Evolutionary conservation across 2,113 vertebrate genomes (phyloP).

Genomic region (Tauraco erythrolophus): DNA sequence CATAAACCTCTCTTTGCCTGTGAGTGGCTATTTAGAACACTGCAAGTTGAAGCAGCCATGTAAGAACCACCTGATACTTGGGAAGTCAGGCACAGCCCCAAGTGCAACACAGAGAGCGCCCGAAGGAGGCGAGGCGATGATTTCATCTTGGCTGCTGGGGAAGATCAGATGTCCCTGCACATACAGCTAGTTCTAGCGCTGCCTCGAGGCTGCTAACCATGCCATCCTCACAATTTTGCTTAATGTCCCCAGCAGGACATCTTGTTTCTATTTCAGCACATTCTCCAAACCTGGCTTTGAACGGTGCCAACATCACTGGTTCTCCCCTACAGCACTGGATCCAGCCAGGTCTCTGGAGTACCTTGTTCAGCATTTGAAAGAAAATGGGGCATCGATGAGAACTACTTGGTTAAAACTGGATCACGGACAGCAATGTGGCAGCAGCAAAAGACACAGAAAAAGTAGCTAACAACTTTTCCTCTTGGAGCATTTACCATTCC

Average conservation of each 20-base stretch:
- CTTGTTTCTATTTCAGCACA: neutral
- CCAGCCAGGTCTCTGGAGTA: neutral
- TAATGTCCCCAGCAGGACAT: neutral
- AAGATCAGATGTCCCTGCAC: neutral
- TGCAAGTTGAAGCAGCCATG: neutral
- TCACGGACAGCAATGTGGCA: neutral
- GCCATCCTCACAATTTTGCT: neutral
- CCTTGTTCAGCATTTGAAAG: neutral
- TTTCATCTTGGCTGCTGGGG: neutral
- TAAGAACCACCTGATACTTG: neutral
- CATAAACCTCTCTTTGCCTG: neutral
- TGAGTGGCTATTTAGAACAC: neutral
- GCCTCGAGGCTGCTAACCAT: fast-evolving
- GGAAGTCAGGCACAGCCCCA: neutral
- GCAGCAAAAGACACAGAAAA: neutral
- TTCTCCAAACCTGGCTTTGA: neutral
- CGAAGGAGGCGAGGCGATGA: neutral
- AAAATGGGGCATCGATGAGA: neutral
- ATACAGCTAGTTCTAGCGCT: neutral
- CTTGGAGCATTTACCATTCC: neutral
- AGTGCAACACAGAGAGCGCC: neutral
- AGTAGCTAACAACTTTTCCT: neutral
- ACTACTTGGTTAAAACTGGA: neutral
- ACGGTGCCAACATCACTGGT: fast-evolving
- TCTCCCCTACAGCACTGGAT: neutral